A percentile compares a stretch with the other conserved stretches of the same genome.
These are phyloP conservation scores for Distichodus sexfasciatus DNA, from an alignment of 2,797 vertebrate genomes.

Conservation along the genomic window DNA sequence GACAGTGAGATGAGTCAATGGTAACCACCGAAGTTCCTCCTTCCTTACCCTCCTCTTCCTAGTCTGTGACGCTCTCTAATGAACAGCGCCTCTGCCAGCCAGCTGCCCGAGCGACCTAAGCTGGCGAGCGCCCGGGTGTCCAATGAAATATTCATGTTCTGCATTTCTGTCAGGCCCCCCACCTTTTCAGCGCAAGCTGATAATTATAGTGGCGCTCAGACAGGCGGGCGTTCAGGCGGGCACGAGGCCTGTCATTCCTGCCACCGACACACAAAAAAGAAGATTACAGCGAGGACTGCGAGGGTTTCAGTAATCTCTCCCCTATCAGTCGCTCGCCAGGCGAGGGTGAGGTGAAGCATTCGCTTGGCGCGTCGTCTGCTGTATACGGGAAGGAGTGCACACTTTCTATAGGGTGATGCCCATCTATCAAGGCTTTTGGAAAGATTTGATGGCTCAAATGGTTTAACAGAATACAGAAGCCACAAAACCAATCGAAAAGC, in stretches of 20 bases:
- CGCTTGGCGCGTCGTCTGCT: neutral
- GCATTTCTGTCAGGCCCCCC: conserved; percentile 37
- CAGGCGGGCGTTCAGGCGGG: too few species aligned
- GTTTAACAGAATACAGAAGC: too few species aligned
- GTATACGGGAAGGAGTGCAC: neutral
- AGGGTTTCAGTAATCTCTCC: conserved; percentile 34
- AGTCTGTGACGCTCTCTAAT: conserved; percentile 34
- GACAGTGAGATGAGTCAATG: conserved; percentile 32
- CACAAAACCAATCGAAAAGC: too few species aligned
- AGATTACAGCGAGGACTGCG: conserved; percentile 33
- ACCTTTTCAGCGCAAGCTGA: conserved; percentile 28
- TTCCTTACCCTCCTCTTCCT: conserved; percentile 11
- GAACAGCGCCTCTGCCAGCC: conserved; percentile 27
- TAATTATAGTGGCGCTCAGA: conserved; percentile 46
- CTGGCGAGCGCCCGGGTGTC: conserved; percentile 24
- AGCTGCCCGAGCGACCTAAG: conserved; percentile 37
- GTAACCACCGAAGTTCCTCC: conserved; percentile 26
- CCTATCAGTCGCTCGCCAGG: conserved; percentile 18
- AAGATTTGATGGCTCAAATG: too few species aligned
- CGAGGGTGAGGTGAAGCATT: conserved; percentile 3
- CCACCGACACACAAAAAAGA: conserved; percentile 28
- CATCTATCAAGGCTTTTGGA: neutral
- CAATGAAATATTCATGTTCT: conserved; percentile 37
- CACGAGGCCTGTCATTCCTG: conserved; percentile 15
- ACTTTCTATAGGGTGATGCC: too few species aligned